Conservation (phyloP, 2,888 invertebrate species). For the Molanna angustata region DNA sequence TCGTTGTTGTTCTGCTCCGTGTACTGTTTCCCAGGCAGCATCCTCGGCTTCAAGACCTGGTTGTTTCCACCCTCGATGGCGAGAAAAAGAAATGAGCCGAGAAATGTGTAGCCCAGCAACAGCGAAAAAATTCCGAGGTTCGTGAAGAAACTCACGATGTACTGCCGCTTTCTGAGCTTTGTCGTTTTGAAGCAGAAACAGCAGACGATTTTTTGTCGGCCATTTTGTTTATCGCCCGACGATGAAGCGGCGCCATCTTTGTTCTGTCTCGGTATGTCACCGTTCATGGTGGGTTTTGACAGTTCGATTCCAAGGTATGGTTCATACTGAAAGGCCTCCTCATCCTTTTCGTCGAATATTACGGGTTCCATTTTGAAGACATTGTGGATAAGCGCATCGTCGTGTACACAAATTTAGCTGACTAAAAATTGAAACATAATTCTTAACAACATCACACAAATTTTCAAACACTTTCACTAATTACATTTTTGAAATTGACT, state of each 20-base stretch:
- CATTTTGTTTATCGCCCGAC: constrained; percentile 51
- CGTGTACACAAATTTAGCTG: no score
- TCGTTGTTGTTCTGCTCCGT: constrained; percentile 51
- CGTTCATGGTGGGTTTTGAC: constrained; percentile 51
- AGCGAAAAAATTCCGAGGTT: constrained; percentile 81
- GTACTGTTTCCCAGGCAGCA: constrained; percentile 52
- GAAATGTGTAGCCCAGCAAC: constrained; percentile 74
- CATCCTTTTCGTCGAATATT: constrained; percentile 20
- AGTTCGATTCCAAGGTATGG: constrained; percentile 14
- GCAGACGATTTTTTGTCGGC: constrained; percentile 51
- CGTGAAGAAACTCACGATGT: constrained; percentile 71
- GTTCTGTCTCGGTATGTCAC: constrained; percentile 54
- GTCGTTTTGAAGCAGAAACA: constrained; percentile 58
- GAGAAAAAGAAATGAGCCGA: constrained; percentile 79
- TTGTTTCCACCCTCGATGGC: constrained; percentile 74
- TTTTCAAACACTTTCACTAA: no score
- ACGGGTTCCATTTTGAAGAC: constrained; percentile 23
- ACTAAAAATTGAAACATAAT: no score
- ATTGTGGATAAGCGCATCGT: no score
- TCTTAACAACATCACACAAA: no score
- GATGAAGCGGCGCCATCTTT: constrained; percentile 54
- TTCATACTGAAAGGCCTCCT: constrained; percentile 20
- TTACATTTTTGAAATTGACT: no score
- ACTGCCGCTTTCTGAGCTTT: constrained; percentile 56
- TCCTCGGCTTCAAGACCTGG: constrained; percentile 49